Evolutionary conservation across 2,888 invertebrate genomes (phyloP), one percentile per base, ranked within the genome.

Genomic region (Desoria tigrina): DNA sequence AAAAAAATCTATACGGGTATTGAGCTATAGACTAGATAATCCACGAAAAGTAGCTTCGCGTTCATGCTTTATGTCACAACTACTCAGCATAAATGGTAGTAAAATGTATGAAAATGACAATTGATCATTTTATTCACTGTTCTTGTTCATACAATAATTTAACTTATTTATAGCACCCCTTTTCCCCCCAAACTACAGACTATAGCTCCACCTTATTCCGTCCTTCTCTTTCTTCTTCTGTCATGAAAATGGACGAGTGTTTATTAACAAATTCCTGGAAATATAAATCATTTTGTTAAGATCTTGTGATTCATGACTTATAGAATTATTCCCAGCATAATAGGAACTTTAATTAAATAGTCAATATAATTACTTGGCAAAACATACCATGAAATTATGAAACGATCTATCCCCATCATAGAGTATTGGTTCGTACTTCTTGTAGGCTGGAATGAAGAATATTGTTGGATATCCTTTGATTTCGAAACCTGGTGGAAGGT

Each of bases 371-470:
- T n/a, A n/a, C n/a, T n/a, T 68, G 7, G 16, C 51, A 42, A 32
- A 26, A 55, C 39, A 37, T 39, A 74, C 72, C 72, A 74, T 76
- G 16, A 82, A 74, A 62, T 78, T 79, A 42, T 79, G 78, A 0
- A 78, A 64, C 49, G 78, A 77, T 67, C 78, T 55, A 42, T 78
- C 77, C 1, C 80, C 81, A 2, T 79, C 78, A 72, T 79, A 83
- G 54, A 78, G 77, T 21, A 80, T 67, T 2, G 81, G 81, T 26
- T 78, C 77, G 1, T 79, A 74, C 69, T 82, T 81, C 53, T 78
- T 76, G 54, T 77, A 76, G 3, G 79, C 77, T 9, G 81, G 79
- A 2, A 81, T 79, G 71, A 81, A 82, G 70, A 80, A 82, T 37
- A 83, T 78, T 0, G 79, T 78, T 14, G 79, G 79, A 60, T 77